Evolutionary conservation across 2,797 vertebrate genomes (phyloP).

Genomic region (Leucoraja ocellata): DNA sequence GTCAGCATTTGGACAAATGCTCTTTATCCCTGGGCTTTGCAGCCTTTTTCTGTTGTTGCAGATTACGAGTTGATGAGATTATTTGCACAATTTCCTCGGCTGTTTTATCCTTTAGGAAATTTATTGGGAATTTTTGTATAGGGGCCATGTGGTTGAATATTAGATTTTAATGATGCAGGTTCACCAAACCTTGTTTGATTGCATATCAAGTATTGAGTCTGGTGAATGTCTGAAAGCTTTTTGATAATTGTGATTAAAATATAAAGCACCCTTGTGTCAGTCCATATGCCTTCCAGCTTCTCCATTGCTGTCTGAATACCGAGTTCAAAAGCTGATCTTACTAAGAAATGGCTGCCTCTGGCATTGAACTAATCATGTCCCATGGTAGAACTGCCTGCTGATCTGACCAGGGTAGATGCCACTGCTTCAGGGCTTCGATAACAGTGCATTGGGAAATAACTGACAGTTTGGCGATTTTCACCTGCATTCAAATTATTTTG

Average conservation of each 20-base stretch:
- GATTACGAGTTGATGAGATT: neutral
- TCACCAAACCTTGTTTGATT: neutral
- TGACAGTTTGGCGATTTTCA: neutral
- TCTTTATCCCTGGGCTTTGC: neutral
- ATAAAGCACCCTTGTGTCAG: neutral
- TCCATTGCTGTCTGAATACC: neutral
- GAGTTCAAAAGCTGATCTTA: neutral
- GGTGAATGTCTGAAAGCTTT: neutral
- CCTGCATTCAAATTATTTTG: neutral
- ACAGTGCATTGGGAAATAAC: neutral
- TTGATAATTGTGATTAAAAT: neutral
- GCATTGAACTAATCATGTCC: slow-evolving; percentile 27
- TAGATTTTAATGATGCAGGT: neutral
- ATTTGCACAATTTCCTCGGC: neutral
- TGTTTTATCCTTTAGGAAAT: neutral
- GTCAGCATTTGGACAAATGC: neutral
- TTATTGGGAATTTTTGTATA: neutral
- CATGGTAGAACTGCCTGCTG: neutral
- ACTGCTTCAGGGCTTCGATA: neutral
- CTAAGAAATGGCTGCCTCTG: neutral
- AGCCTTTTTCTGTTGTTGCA: neutral
- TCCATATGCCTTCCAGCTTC: slow-evolving; percentile 4
- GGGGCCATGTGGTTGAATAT: neutral
- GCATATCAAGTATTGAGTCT: neutral
- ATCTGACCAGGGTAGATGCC: neutral